phyloP scores from a whole-genome alignment of 2,888 invertebrate genomes.

The Mactromeris polynyma region DNA sequence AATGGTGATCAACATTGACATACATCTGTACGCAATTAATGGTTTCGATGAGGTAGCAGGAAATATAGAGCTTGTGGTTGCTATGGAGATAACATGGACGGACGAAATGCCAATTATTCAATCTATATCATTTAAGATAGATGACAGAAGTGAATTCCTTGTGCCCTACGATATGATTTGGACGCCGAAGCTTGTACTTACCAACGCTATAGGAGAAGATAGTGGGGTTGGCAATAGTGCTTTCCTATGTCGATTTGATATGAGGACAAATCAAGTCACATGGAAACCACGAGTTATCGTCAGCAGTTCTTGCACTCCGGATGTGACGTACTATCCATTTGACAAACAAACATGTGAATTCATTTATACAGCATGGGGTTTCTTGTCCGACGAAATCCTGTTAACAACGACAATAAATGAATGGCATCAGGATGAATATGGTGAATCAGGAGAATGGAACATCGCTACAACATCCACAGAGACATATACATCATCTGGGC shows the following conservation, averaged over 20 bases:
- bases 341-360: constrained; percentile 64
- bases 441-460: constrained; percentile 64
- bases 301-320: constrained; percentile 64
- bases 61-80: constrained; percentile 61
- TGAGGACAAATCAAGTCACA: constrained; percentile 20
- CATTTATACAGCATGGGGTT: constrained; percentile 63
- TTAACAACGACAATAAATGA: constrained; percentile 27
- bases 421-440: constrained; percentile 54
- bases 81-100: constrained; percentile 50
- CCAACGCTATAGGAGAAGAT: constrained; percentile 60
- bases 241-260: constrained; percentile 49
- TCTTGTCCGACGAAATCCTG: constrained; percentile 37
- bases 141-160: constrained; percentile 51
- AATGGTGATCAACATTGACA: constrained; percentile 40
- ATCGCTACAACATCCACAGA: constrained; percentile 47
- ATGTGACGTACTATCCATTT: constrained; percentile 68
- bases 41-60: constrained; percentile 66
- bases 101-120: constrained; percentile 60
- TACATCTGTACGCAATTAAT: constrained; percentile 59
- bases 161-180: constrained; percentile 62
- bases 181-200: constrained; percentile 63
- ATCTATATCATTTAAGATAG: constrained; percentile 47
- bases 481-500: not conserved
- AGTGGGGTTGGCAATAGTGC: constrained; percentile 59
- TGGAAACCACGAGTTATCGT: constrained; percentile 65